These are phyloP conservation scores for Sebastes hopkinsi DNA, from an alignment of 2,797 vertebrate genomes.

Conservation along the genomic window DNA sequence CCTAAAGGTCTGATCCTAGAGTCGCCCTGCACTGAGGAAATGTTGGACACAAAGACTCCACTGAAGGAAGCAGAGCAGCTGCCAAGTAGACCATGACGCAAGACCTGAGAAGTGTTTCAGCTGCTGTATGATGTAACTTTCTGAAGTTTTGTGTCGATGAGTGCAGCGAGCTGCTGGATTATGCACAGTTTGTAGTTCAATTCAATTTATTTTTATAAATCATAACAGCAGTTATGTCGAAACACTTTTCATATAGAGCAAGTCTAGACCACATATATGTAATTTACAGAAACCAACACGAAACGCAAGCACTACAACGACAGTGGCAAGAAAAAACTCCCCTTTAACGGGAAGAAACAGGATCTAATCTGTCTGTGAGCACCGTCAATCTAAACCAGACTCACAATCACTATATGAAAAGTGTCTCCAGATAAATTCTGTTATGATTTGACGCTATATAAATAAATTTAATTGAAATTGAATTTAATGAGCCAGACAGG, in stretches of 20 bases:
- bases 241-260: too few relatives aligned
- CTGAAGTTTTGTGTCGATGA: background rate
- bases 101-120: constrained; percentile 53
- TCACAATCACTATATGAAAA: background rate
- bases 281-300: too few relatives aligned
- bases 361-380: background rate
- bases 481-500: too few relatives aligned
- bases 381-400: background rate
- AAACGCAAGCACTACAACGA: accelerated
- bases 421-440: too few relatives aligned
- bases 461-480: too few relatives aligned
- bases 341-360: too few relatives aligned
- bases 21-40: background rate
- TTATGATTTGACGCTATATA: too few relatives aligned
- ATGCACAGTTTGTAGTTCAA: background rate
- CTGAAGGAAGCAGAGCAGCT: constrained; percentile 23
- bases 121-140: constrained; percentile 59
- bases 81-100: constrained; percentile 55
- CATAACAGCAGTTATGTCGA: too few relatives aligned
- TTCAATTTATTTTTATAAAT: too few relatives aligned
- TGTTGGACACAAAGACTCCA: constrained; percentile 13
- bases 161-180: background rate
- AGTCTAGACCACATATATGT: too few relatives aligned
- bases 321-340: too few relatives aligned
- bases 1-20: too few relatives aligned